Conservation (phyloP, 2,113 vertebrate species). For the Melozone crissalis region DNA sequence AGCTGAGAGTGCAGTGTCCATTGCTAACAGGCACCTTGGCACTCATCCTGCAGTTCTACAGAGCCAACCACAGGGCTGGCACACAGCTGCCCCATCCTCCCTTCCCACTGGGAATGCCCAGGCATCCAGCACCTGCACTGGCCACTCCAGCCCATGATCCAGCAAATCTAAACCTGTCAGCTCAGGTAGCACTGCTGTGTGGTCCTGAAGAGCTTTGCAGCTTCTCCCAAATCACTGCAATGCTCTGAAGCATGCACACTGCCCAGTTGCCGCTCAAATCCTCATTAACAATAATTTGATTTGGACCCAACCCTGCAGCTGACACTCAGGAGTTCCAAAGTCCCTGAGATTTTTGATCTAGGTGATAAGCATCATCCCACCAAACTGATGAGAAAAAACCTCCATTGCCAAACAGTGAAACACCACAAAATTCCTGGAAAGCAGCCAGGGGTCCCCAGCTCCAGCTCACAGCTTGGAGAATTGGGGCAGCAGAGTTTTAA, state of each 20-base stretch:
- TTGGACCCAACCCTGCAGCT: background rate
- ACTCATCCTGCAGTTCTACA: background rate
- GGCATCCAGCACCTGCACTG: background rate
- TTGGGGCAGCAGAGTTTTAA: background rate
- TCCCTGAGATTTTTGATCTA: background rate
- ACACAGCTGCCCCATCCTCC: background rate
- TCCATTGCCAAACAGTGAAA: background rate
- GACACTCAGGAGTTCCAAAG: background rate
- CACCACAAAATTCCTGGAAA: background rate
- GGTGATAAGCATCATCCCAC: background rate
- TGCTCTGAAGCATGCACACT: background rate
- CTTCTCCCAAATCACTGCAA: background rate
- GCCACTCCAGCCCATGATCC: background rate
- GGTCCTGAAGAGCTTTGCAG: background rate
- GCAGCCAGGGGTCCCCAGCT: background rate
- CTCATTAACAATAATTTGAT: background rate
- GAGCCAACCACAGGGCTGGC: background rate
- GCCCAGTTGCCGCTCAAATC: background rate
- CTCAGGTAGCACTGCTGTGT: background rate
- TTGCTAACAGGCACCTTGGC: constrained; percentile 30
- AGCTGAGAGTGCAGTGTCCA: background rate
- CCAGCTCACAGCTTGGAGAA: background rate
- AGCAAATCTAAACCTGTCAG: background rate
- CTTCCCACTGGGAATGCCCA: background rate
- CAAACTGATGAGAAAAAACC: background rate